Evolutionary conservation across 2,797 vertebrate genomes (phyloP).

Genomic region (Glyptemys insculpta): DNA sequence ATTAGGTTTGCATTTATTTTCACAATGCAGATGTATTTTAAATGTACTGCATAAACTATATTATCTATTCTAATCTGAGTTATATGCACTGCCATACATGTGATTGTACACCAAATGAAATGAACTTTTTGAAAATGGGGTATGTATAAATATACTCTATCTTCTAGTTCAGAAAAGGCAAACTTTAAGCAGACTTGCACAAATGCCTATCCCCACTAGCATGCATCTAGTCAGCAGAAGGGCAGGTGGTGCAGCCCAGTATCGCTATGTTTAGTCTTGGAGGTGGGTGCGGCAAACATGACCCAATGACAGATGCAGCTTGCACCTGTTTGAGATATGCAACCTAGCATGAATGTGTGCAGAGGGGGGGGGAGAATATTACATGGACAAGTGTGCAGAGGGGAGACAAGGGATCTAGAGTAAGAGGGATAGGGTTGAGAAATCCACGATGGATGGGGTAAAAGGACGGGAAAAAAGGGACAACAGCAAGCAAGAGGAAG

Average conservation of each 20-base stretch:
- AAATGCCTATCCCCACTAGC: background rate
- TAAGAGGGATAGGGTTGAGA: constrained; percentile 1
- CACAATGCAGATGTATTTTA: background rate
- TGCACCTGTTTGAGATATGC: constrained; percentile 56
- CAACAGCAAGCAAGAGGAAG: background rate
- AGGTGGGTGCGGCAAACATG: constrained; percentile 55
- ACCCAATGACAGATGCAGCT: constrained; percentile 12
- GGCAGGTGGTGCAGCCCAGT: background rate
- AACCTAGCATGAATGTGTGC: accelerated
- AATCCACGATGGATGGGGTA: background rate
- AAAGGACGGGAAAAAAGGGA: background rate
- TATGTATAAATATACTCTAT: accelerated
- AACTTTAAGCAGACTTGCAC: background rate
- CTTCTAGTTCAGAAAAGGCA: constrained; percentile 34
- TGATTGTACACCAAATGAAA: background rate
- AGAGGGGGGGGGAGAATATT: background rate
- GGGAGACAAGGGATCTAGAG: background rate
- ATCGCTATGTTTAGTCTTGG: constrained; percentile 67
- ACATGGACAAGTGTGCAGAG: background rate
- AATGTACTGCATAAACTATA: background rate
- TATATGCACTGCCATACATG: background rate
- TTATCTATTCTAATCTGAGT: background rate
- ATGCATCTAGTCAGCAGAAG: background rate
- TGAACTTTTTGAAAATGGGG: background rate
- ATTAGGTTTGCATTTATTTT: background rate